Percentiles rank a stretch among this genome's conserved stretches.
phyloP scores from a whole-genome alignment of 2,888 invertebrate species.

The Trachelus stipa region DNA sequence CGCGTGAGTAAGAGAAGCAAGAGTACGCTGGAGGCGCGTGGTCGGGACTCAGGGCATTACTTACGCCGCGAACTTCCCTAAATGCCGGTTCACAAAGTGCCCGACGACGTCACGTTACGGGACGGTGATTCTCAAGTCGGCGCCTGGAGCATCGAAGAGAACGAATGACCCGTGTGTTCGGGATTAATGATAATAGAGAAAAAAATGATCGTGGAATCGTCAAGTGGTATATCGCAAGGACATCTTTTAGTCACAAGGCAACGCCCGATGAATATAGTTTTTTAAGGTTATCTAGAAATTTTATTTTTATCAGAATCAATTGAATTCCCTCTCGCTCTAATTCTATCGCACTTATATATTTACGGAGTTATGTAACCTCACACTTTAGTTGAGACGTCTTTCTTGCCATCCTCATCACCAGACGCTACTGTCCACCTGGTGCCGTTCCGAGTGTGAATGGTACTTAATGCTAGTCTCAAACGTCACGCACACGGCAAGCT shows the following conservation, averaged over 20 bases:
- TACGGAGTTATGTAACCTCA: not conserved
- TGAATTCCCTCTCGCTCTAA: not conserved
- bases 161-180: not conserved
- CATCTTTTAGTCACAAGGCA: not conserved
- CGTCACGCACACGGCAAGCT: conserved; percentile 8
- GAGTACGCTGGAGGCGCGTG: not conserved
- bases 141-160: not conserved
- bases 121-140: conserved; percentile 18
- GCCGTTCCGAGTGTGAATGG: conserved; percentile 11
- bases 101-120: conserved; percentile 20
- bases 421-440: conserved; percentile 12
- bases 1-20: not conserved
- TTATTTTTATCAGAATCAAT: not conserved
- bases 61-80: conserved; percentile 25
- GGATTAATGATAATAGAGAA: not conserved
- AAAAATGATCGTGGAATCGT: not conserved
- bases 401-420: not conserved
- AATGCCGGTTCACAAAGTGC: conserved; percentile 19
- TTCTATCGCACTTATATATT: not conserved
- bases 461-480: conserved; percentile 7
- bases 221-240: not conserved
- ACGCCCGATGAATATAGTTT: not conserved
- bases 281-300: not conserved
- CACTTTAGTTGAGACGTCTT: not conserved
- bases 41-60: conserved; percentile 10